These are phyloP conservation scores for Pangasianodon gigas DNA, from an alignment of 2,113 vertebrate species.

Conservation along the genomic window DNA sequence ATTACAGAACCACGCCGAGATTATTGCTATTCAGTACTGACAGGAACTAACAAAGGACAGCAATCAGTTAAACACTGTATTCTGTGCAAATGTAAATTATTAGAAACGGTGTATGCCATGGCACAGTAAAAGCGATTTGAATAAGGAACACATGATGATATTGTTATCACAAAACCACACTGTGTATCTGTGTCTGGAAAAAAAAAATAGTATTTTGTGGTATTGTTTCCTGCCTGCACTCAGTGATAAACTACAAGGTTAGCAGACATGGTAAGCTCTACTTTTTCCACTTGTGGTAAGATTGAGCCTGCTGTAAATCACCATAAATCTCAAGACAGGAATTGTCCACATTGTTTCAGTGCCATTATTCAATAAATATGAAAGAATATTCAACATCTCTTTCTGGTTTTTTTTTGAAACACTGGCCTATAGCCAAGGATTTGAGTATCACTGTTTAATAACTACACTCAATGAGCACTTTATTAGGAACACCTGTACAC, in stretches of 20 bases:
- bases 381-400: background rate
- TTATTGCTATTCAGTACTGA: constrained; percentile 50
- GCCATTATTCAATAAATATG: background rate
- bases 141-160: background rate
- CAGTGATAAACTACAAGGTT: constrained; percentile 33
- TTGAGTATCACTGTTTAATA: background rate
- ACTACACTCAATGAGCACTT: background rate
- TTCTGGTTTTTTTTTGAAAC: background rate
- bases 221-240: constrained; percentile 43
- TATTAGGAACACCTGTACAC: background rate
- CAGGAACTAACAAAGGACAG: constrained; percentile 32
- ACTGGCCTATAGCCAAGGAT: background rate
- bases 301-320: constrained; percentile 12
- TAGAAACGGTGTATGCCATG: background rate
- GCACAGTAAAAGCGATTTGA: background rate
- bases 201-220: constrained; percentile 29
- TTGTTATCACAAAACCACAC: constrained; percentile 16
- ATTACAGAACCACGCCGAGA: constrained; percentile 53
- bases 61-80: constrained; percentile 2
- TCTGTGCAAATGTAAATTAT: background rate
- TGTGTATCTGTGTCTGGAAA: constrained; percentile 16
- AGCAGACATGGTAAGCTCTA: background rate
- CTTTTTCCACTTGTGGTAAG: background rate
- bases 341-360: background rate
- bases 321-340: background rate